Evolutionary conservation across 2,797 vertebrate species (phyloP).

Genomic region (Sphaeramia orbicularis): DNA sequence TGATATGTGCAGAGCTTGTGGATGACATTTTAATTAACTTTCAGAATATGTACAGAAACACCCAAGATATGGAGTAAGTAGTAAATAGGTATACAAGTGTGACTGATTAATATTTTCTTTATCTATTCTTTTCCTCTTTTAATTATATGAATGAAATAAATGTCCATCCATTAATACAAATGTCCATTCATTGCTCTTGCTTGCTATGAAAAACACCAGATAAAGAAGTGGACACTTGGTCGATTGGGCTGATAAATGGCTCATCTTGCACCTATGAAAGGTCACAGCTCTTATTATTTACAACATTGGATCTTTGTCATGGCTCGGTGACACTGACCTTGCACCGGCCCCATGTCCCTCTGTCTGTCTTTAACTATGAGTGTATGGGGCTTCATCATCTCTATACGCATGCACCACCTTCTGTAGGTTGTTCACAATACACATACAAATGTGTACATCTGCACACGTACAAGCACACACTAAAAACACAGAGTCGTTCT

Average conservation of each 20-base stretch:
- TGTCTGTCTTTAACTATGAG: constrained; percentile 46
- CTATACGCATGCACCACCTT: background rate
- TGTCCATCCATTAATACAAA: constrained; percentile 1
- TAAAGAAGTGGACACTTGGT: constrained; percentile 47
- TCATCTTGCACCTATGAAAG: constrained; percentile 64
- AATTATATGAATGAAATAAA: constrained; percentile 12
- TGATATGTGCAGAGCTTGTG: no score
- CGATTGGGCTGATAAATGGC: constrained; percentile 66
- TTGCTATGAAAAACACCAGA: constrained; percentile 41
- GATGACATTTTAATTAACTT: no score
- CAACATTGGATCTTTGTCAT: constrained; percentile 73
- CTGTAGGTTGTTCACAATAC: constrained; percentile 25
- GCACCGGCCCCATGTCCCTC: constrained; percentile 48
- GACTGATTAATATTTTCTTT: no score
- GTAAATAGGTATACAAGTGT: no score
- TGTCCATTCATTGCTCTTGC: constrained; percentile 10
- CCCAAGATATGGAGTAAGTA: no score
- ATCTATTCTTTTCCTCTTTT: background rate
- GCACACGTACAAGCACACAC: constrained; percentile 9
- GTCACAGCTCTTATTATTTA: constrained; percentile 78
- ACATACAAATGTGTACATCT: background rate
- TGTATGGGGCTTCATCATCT: constrained; percentile 53
- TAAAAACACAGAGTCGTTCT: constrained; percentile 26
- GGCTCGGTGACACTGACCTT: constrained; percentile 75
- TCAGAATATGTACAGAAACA: no score